phyloP scores from a whole-genome alignment of 1,140 invertebrate genomes.

The Drosophila pectinifera region DNA sequence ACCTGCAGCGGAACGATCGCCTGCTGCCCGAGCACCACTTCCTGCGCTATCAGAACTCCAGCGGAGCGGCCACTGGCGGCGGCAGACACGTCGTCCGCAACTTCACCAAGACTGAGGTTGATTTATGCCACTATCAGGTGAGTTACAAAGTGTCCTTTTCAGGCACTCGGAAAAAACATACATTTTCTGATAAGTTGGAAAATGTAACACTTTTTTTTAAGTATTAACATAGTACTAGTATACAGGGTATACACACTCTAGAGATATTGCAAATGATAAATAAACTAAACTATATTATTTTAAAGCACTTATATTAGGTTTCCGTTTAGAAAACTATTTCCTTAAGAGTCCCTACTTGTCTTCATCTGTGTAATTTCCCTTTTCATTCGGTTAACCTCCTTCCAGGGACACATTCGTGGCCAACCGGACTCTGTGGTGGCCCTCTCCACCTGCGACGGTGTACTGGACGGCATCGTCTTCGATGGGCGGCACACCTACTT shows the following conservation, averaged over 20 bases:
- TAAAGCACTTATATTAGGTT: background rate
- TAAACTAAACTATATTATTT: background rate
- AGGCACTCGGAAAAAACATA: background rate
- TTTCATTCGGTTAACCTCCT: conserved; percentile 9
- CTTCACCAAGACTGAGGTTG: conserved; percentile 84
- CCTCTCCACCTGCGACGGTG: conserved; percentile 93
- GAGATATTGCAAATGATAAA: too few relatives aligned
- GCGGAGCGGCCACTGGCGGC: conserved; percentile 76
- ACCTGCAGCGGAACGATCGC: conserved; percentile 91
- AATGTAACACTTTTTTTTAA: background rate
- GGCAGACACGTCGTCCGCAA: conserved; percentile 86
- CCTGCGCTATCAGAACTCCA: conserved; percentile 89
- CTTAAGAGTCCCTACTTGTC: background rate
- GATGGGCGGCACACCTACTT: conserved; percentile 92
- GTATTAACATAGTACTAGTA: too few relatives aligned
- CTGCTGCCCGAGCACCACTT: conserved; percentile 91
- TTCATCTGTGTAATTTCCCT: conserved; percentile 47
- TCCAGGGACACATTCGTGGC: conserved; percentile 90
- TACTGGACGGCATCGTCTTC: conserved; percentile 92
- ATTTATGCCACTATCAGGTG: conserved; percentile 85
- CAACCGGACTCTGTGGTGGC: conserved; percentile 92
- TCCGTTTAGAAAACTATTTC: background rate
- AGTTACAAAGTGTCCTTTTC: conserved; percentile 17
- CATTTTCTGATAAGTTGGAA: too few relatives aligned
- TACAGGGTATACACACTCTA: too few relatives aligned